Evolutionary conservation across 2,113 vertebrate species (phyloP).

Genomic region (Garra rufa): DNA sequence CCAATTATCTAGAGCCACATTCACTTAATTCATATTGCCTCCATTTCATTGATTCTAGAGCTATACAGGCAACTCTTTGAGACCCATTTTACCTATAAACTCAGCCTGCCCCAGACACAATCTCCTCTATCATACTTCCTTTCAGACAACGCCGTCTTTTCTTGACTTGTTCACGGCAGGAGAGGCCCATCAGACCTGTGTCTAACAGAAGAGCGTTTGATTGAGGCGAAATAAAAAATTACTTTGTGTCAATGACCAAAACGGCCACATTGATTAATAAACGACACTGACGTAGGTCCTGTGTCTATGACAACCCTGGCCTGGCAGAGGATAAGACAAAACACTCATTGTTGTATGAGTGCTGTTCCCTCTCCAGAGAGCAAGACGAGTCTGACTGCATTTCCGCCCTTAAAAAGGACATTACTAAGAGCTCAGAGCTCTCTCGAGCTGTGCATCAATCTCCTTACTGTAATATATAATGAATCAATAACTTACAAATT

Average conservation of each 20-base stretch:
- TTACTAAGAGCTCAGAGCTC: background rate
- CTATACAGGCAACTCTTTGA: conserved; percentile 27
- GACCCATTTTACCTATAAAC: conserved; percentile 29
- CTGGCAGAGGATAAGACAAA: conserved; percentile 59
- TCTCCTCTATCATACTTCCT: conserved; percentile 30
- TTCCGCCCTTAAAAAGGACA: conserved; percentile 34
- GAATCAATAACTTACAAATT: conserved; percentile 30
- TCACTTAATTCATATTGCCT: conserved; percentile 25
- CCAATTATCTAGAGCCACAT: conserved; percentile 28
- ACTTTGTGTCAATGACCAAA: conserved; percentile 54
- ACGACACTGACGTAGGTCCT: conserved; percentile 50
- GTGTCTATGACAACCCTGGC: conserved; percentile 62
- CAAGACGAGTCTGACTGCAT: conserved; percentile 31
- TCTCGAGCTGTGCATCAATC: conserved; percentile 12
- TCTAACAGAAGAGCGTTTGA: conserved; percentile 50
- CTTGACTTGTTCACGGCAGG: conserved; percentile 37
- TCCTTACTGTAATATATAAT: conserved; percentile 23
- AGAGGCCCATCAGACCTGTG: conserved; percentile 34
- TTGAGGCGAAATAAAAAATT: conserved; percentile 55
- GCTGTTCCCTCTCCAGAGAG: conserved; percentile 46
- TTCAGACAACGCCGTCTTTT: conserved; percentile 47
- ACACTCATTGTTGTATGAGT: conserved; percentile 53
- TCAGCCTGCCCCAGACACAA: conserved; percentile 15
- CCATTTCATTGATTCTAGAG: conserved; percentile 10
- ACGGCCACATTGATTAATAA: conserved; percentile 54